phyloP scores from a whole-genome alignment of 2,888 invertebrate species.

The Pheosia tremula region DNA sequence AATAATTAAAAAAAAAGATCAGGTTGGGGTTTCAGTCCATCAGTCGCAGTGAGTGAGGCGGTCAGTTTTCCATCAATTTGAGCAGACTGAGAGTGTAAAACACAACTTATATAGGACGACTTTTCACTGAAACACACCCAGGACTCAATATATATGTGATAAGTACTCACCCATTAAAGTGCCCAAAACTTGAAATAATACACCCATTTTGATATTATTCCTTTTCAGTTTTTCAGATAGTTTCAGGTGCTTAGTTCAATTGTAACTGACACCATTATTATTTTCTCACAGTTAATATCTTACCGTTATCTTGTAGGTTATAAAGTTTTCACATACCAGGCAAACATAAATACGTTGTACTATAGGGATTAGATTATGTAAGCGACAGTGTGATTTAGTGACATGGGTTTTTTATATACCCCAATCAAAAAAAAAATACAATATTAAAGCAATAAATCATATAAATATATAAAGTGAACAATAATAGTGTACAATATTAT shows the following conservation, averaged over 20 bases:
- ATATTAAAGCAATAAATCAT: too few species aligned
- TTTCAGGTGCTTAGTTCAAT: neutral
- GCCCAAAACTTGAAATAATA: constrained; percentile 23
- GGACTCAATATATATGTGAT: too few species aligned
- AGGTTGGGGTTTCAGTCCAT: too few species aligned
- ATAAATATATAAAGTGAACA: too few species aligned
- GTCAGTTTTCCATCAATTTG: too few species aligned
- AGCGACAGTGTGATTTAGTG: neutral
- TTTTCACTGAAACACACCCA: neutral
- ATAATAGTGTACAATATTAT: too few species aligned
- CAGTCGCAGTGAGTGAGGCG: too few species aligned
- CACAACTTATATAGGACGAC: too few species aligned
- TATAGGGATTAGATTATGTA: neutral
- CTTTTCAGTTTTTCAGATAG: neutral
- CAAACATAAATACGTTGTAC: constrained; percentile 21
- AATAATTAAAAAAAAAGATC: too few species aligned
- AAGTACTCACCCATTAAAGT: constrained; percentile 27
- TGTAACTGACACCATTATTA: neutral
- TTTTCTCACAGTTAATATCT: neutral
- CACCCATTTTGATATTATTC: constrained; percentile 17
- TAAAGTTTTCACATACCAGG: constrained; percentile 16
- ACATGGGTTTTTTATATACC: neutral
- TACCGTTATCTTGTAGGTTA: constrained; percentile 1
- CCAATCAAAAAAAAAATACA: neutral
- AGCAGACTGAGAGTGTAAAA: too few species aligned